Evolutionary conservation across 2,888 invertebrate genomes (phyloP), one percentile per base, ranked within the genome.

Genomic region (Nephrotoma flavescens): DNA sequence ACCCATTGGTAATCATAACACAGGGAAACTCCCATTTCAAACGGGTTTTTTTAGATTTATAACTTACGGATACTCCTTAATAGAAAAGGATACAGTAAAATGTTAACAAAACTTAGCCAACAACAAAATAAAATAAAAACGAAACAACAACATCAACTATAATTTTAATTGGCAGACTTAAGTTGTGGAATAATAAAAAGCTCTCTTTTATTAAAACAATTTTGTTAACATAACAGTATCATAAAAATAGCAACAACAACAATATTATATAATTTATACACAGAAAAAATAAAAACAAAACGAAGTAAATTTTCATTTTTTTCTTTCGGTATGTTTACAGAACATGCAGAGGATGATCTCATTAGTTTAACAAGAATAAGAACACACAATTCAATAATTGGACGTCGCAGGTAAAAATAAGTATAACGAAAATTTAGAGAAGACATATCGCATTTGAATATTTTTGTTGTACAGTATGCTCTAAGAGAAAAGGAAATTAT

Each of bases 91-190:
- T 42, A 84, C 42, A 41, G 41, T 11, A 41, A 41, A 83, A 31
- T 83, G 41, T 3, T 12, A 41, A 41, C 83, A 83, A 83, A 83
- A 83, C 41, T 83, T 41, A 83, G 83, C 6, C 6, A 52, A 1
- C n/a, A 52, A 15, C 15, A 5, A 52, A 52, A 52, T 44, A 6
- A 12, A 83, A 41, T 47, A 83, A 83, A 41, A 31, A 83, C 2
- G 12, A 83, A 83, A 83, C 83, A 84, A 9, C 83, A 84, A 9
- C 42, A 84, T 84, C 84, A 84, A 84, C 84, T 42, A 84, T 4
- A 84, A 41, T 84, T 84, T 84, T 84, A 84, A 84, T 84, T 84
- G 84, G 84, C 42, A n/a, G 84, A 84, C 42, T 84, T 84, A 42
- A 84, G 42, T 15, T 42, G 84, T 1, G 42, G n/a, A 84, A 84